Percentiles rank a stretch among this genome's conserved stretches.
phyloP scores from a whole-genome alignment of 2,113 vertebrate species.

The Pomatostomus ruficeps region DNA sequence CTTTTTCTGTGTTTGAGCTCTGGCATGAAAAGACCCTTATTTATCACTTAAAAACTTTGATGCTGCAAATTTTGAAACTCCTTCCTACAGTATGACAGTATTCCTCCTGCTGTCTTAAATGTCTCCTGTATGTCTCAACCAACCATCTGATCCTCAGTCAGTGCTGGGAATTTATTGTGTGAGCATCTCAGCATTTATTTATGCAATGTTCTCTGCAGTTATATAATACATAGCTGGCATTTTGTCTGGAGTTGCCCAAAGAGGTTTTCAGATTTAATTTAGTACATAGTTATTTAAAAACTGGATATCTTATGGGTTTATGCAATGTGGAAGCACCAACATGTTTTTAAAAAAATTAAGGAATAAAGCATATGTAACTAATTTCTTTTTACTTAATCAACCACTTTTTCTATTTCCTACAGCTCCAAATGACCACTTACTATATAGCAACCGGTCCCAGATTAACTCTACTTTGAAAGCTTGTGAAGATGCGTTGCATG shows the following conservation, averaged over 20 bases:
- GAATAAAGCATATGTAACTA: not conserved
- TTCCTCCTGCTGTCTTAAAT: not conserved
- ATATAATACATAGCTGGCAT: not conserved
- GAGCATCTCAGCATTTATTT: not conserved
- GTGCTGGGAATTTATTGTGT: not conserved
- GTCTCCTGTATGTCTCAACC: not conserved
- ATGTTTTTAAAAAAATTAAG: not conserved
- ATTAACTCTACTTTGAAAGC: conserved; percentile 86
- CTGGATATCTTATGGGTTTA: not conserved
- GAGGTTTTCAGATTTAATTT: not conserved
- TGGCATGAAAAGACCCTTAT: not conserved
- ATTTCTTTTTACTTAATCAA: not conserved
- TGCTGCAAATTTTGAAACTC: not conserved
- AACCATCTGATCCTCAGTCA: not conserved
- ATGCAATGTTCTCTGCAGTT: conserved; percentile 12
- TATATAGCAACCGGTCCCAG: conserved; percentile 89
- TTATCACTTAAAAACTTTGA: not conserved
- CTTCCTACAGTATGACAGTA: fast-evolving
- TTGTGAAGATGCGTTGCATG: conserved; percentile 78
- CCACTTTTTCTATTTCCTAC: not conserved
- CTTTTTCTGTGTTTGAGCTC: not conserved
- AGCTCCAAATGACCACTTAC: conserved; percentile 87
- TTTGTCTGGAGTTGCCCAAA: not conserved
- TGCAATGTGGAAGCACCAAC: not conserved
- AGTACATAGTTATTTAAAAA: not conserved